Conservation (phyloP, 2,888 invertebrate genomes). For the Epirrhoe alternata region DNA sequence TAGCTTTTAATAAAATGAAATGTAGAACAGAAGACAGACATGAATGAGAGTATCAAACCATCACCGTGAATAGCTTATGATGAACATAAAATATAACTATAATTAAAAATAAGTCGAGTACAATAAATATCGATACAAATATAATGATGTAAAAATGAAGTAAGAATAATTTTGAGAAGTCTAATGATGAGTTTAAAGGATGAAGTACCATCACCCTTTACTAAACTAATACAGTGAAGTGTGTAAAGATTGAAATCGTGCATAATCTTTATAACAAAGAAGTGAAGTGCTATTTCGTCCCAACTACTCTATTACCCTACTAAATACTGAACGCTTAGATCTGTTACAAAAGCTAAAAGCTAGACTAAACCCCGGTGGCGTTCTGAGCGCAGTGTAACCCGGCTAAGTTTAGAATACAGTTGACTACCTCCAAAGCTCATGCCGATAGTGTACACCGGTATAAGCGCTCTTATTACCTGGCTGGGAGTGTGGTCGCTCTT, state of each 20-base stretch:
- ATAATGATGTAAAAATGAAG: constrained; percentile 31
- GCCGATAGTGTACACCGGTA: constrained; percentile 70
- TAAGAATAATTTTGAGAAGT: constrained; percentile 32
- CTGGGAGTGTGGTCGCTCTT: constrained; percentile 85
- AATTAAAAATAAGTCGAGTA: constrained; percentile 18
- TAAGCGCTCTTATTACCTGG: constrained; percentile 84
- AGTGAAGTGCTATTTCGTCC: constrained; percentile 70
- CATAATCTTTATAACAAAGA: too few relatives aligned
- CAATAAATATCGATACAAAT: constrained; percentile 34
- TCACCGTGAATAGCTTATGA: constrained; percentile 74
- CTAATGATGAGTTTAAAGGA: constrained; percentile 40
- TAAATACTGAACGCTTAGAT: constrained; percentile 37
- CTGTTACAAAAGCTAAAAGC: constrained; percentile 53
- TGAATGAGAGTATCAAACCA: constrained; percentile 79
- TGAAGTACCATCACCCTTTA: constrained; percentile 66
- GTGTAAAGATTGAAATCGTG: constrained; percentile 64
- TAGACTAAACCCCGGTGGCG: constrained; percentile 55
- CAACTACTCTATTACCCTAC: constrained; percentile 57
- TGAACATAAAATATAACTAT: constrained; percentile 37
- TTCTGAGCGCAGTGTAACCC: constrained; percentile 74
- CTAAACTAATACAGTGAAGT: constrained; percentile 53
- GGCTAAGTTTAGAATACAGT: constrained; percentile 64
- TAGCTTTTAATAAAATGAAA: constrained; percentile 40
- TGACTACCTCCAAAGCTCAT: constrained; percentile 76
- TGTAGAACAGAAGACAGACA: constrained; percentile 59